A percentile compares a stretch with the other conserved stretches of the same genome.
phyloP scores from a whole-genome alignment of 2,888 invertebrate species.

The Tetropium fuscum region DNA sequence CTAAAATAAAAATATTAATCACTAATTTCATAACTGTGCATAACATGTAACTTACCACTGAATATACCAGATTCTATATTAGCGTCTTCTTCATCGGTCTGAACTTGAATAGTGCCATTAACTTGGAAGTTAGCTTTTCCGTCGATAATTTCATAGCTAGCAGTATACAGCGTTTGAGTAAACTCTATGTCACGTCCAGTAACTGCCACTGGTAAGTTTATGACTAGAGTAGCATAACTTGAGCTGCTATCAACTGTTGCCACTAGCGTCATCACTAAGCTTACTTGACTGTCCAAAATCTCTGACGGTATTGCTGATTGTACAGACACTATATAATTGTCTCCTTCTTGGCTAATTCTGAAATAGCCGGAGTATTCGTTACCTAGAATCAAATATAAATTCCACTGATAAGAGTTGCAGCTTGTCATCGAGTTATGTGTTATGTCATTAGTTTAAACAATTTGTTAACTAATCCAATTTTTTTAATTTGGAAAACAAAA shows the following conservation, averaged over 20 bases:
- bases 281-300: constrained; percentile 21
- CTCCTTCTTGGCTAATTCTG: background rate
- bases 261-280: constrained; percentile 33
- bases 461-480: too few relatives aligned
- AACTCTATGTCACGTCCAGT: constrained; percentile 23
- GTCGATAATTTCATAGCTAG: constrained; percentile 23
- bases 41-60: constrained; percentile 7
- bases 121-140: constrained; percentile 15
- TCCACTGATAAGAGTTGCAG: too few relatives aligned
- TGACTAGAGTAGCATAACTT: constrained; percentile 37
- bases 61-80: constrained; percentile 6
- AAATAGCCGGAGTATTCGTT: background rate
- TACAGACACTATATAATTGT: constrained; percentile 3
- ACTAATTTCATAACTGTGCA: background rate
- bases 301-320: constrained; percentile 4
- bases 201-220: constrained; percentile 34
- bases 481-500: too few relatives aligned
- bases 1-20: background rate
- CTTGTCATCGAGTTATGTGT: too few relatives aligned
- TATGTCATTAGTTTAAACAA: too few relatives aligned
- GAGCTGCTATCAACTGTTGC: constrained; percentile 25
- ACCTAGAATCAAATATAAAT: constrained; percentile 19
- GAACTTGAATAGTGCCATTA: constrained; percentile 15
- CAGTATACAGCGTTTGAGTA: constrained; percentile 26
- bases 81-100: constrained; percentile 15